Evolutionary conservation across 92 coral and sea anemone genomes (phyloP).

Genomic region (Ricordea florida): DNA sequence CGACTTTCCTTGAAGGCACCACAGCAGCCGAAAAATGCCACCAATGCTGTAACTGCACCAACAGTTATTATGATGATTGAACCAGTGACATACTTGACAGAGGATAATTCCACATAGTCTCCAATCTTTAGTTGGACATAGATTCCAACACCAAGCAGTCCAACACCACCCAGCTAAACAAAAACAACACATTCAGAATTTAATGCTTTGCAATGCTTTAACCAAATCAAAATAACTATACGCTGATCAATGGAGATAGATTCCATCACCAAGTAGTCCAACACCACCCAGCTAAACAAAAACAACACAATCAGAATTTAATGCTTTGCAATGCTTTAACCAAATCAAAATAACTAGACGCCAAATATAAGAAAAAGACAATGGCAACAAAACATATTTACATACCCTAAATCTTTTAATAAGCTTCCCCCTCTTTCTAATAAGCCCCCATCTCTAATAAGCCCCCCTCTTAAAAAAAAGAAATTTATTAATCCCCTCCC

Average conservation of each 20-base stretch:
- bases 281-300: constrained; percentile 77
- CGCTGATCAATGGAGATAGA: background rate
- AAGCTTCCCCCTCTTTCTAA: too few species aligned
- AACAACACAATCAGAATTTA: background rate
- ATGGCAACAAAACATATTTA: too few species aligned
- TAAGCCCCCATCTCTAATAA: too few species aligned
- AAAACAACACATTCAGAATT: background rate
- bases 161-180: constrained; percentile 83
- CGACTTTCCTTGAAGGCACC: constrained; percentile 90
- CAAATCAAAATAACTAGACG: background rate
- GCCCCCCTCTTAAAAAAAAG: too few species aligned
- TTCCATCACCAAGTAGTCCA: constrained; percentile 79
- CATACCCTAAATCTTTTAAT: too few species aligned
- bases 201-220: too few species aligned
- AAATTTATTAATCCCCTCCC: too few species aligned
- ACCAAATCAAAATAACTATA: background rate
- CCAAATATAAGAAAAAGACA: background rate
- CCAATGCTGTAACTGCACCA: constrained; percentile 77
- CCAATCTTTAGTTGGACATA: constrained; percentile 81
- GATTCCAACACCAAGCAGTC: constrained; percentile 79
- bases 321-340: too few species aligned
- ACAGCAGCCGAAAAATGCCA: constrained; percentile 98
- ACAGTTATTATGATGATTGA: constrained; percentile 85
- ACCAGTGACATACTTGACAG: constrained; percentile 81
- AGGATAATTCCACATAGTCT: constrained; percentile 63